Conservation (phyloP, 2,888 invertebrate species). For the Plebejus argus region DNA sequence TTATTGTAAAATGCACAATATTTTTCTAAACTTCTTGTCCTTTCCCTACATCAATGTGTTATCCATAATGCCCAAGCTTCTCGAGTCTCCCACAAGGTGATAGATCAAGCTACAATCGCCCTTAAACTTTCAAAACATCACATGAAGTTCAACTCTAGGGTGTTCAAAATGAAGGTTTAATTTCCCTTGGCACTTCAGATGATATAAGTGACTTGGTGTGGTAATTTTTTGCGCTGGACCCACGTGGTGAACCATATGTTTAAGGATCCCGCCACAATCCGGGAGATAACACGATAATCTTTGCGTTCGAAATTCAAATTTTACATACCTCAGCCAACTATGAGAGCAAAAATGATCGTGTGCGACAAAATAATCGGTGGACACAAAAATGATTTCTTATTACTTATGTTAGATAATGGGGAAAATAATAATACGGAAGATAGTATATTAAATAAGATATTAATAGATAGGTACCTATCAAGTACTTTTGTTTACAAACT, state of each 20-base stretch:
- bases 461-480: too few species aligned
- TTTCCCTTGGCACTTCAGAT: slow-evolving; percentile 35
- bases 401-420: too few species aligned
- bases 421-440: too few species aligned
- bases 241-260: slow-evolving; percentile 77
- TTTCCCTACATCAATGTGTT: slow-evolving; percentile 56
- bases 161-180: rapidly evolving
- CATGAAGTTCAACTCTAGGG: slow-evolving; percentile 34
- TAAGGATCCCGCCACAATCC: slow-evolving; percentile 62
- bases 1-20: slow-evolving; percentile 5
- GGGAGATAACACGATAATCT: slow-evolving; percentile 63
- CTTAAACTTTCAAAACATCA: slow-evolving; percentile 27
- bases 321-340: slow-evolving; percentile 16
- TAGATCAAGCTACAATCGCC: slow-evolving; percentile 36
- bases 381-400: not conserved
- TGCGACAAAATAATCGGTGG: not conserved
- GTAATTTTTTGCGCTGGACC: slow-evolving; percentile 58
- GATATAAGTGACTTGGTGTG: slow-evolving; percentile 43
- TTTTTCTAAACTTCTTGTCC: slow-evolving; percentile 20
- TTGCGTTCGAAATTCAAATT: slow-evolving; percentile 34
- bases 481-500: too few species aligned
- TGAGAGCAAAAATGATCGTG: not conserved
- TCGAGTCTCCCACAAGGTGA: slow-evolving; percentile 77
- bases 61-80: slow-evolving; percentile 73
- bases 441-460: too few species aligned